Base-by-base conservation (phyloP, 2,797 vertebrate species). In the Enteromius thamalakanensis region DNA sequence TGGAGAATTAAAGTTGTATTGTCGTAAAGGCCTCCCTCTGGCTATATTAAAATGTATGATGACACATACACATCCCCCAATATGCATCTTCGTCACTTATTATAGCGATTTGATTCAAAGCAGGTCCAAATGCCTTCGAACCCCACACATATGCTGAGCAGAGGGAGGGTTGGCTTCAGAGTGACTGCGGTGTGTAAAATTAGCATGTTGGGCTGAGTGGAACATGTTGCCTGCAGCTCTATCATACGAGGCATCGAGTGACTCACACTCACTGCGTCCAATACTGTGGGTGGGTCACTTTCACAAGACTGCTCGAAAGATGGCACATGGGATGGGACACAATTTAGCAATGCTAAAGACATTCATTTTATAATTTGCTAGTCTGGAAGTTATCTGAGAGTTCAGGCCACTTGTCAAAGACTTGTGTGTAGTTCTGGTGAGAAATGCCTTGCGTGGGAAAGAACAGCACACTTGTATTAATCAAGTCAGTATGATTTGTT, bases 61-160 rank as follows among this genome's bases (percentile, higher is more conserved):
- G 76, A 78, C 37, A 78, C 12, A 58, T 58, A 45, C 67, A 58
- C 45, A n/a, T 21, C 23, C 69, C 40, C 37, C 40, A 19, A 40
- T 7, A 64, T 53, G 55, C 17, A 47, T 77, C 68, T 72, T 72
- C 47, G 29, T 76, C 67, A 37, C 40, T 64, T 62, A 45, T 70
- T 76, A 29, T 47, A 65, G 32, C 60, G 15, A 82, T 85, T 77
- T 71, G 21, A 65, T 81, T 58, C 15, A 40, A 79, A 72, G 10
- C 64, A 80, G 58, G 49, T 65, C 69, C 15, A 68, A 81, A 80
- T 10, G 23, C 76, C 70, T 85, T 74, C 72, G 40, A 65, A 79
- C 80, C 80, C 67, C 70, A 74, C 71, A 64, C 81, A 84, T 86
- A 87, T 86, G 87, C 70, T 76, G 53, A 86, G 64, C 81, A 71